A percentile compares a stretch with the other conserved stretches of the same genome.
Conservation (phyloP, 2,797 vertebrate genomes). For the Poeciliopsis paucimaculata region DNA sequence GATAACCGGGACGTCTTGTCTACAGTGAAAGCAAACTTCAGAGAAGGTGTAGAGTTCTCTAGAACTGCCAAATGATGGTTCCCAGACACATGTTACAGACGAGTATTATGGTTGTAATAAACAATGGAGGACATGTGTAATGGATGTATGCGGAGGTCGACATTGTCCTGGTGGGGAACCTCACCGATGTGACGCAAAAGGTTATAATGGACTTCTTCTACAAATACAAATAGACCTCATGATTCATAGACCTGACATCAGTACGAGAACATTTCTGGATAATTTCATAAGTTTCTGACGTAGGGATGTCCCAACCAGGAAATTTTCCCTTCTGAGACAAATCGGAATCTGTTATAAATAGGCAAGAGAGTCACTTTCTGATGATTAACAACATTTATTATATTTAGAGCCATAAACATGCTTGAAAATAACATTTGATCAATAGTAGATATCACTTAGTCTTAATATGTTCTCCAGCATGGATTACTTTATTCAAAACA, state of each 20-base stretch:
- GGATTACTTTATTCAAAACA: neutral
- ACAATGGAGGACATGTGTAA: neutral
- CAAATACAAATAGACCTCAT: constrained; percentile 1
- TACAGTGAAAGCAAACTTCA: constrained; percentile 4
- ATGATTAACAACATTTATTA: neutral
- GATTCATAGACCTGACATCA: constrained; percentile 10
- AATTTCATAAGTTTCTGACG: constrained; percentile 4
- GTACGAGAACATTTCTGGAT: constrained; percentile 6
- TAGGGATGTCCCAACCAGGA: constrained; percentile 1
- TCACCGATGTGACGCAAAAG: constrained; percentile 9
- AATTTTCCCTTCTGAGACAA: neutral
- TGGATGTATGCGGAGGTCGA: neutral
- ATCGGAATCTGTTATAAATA: neutral
- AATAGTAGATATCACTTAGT: neutral
- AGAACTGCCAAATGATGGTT: constrained; percentile 6
- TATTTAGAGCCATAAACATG: neutral
- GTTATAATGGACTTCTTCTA: constrained; percentile 7
- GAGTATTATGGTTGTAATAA: constrained; percentile 2
- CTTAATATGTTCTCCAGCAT: neutral
- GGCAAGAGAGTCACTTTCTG: neutral
- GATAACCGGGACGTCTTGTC: neutral
- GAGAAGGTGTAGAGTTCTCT: constrained; percentile 6
- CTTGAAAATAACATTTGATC: neutral
- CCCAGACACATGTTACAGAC: constrained; percentile 1
- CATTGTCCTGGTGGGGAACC: neutral